Conservation (phyloP, 1,140 invertebrate species). For the Doryteuthis pealeii region DNA sequence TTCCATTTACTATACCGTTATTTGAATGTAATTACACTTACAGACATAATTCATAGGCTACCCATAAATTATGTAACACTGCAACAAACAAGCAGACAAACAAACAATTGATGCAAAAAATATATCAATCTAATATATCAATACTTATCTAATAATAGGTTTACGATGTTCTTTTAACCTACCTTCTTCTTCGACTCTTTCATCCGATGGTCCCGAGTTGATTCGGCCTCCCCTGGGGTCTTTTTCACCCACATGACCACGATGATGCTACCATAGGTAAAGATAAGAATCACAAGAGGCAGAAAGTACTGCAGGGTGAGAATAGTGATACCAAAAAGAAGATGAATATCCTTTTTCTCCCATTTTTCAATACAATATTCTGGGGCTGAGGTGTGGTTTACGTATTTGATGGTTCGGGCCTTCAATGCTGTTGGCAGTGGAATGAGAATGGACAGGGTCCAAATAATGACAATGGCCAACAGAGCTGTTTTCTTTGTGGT, state of each 20-base stretch:
- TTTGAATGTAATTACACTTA: too few relatives aligned
- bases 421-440: slow-evolving; percentile 80
- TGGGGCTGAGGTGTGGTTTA: slow-evolving; percentile 32
- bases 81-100: too few relatives aligned
- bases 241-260: slow-evolving; percentile 85
- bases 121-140: too few relatives aligned
- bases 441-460: slow-evolving; percentile 76
- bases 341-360: slow-evolving; percentile 59
- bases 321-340: slow-evolving; percentile 76
- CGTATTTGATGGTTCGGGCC: slow-evolving; percentile 49
- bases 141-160: too few relatives aligned
- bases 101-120: too few relatives aligned
- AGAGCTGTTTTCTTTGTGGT: slow-evolving; percentile 74
- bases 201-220: slow-evolving; percentile 77
- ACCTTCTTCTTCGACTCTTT: slow-evolving; percentile 88
- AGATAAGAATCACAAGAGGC: slow-evolving; percentile 79
- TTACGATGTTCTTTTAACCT: slow-evolving; percentile 47
- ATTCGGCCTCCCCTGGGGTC: slow-evolving; percentile 82
- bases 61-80: too few relatives aligned
- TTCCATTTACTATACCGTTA: too few relatives aligned
- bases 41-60: too few relatives aligned
- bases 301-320: slow-evolving; percentile 84
- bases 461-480: slow-evolving; percentile 74
- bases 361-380: slow-evolving; percentile 48
- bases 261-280: slow-evolving; percentile 84